Conservation (phyloP, 2,888 invertebrate genomes). For the Petrophora chlorosata region DNA sequence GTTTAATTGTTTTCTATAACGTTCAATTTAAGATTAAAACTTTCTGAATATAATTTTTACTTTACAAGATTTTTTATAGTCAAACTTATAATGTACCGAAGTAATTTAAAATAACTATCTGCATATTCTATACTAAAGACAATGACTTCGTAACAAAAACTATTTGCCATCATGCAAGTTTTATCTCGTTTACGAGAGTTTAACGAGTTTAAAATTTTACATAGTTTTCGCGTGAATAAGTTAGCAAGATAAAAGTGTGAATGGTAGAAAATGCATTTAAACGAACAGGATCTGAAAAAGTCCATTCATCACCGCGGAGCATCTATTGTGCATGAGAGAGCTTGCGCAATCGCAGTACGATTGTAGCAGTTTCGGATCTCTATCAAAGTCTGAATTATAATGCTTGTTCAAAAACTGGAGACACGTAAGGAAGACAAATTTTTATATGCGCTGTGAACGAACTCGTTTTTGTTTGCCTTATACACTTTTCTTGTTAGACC, state of each 20-base stretch:
- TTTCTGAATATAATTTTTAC: constrained; percentile 15
- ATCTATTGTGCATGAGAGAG: constrained; percentile 38
- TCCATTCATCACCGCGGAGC: constrained; percentile 35
- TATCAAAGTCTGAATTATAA: too few species aligned
- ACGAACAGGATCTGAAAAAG: constrained; percentile 35
- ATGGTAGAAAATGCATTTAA: constrained; percentile 32
- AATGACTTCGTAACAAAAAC: constrained; percentile 19
- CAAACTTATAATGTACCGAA: constrained; percentile 10
- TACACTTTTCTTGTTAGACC: too few species aligned
- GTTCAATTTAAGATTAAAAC: constrained; percentile 27
- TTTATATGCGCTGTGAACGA: too few species aligned
- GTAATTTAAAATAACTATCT: too few species aligned
- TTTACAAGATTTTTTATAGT: constrained; percentile 16
- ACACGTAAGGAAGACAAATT: too few species aligned
- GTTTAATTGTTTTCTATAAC: constrained; percentile 23
- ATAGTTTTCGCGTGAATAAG: constrained; percentile 40
- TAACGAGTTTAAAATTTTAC: constrained; percentile 32
- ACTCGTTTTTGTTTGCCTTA: too few species aligned
- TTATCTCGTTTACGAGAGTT: constrained; percentile 35
- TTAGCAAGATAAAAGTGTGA: constrained; percentile 27
- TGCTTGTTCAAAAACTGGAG: too few species aligned
- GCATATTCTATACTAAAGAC: too few species aligned
- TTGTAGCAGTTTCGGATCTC: too few species aligned
- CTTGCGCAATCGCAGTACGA: constrained; percentile 12
- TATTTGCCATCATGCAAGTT: constrained; percentile 36